Percentiles rank a stretch among this genome's conserved stretches.
Evolutionary conservation across 2,797 vertebrate species (phyloP).

Genomic region (Pelobates cultripes): DNA sequence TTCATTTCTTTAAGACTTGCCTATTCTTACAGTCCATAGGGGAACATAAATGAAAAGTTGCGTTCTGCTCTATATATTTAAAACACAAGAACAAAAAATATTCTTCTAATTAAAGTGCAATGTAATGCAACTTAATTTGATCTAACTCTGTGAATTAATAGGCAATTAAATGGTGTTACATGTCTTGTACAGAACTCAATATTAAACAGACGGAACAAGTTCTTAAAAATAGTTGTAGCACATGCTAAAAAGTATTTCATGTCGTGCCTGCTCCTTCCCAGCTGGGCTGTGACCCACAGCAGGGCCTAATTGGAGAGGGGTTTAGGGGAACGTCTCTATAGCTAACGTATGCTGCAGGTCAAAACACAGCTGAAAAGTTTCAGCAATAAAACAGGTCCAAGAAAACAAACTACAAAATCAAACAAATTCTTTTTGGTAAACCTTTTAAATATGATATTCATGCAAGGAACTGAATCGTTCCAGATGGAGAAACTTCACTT

Average conservation of each 20-base stretch:
- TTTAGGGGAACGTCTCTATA: constrained; percentile 41
- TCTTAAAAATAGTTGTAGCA: constrained; percentile 33
- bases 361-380: constrained; percentile 53
- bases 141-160: too few species aligned
- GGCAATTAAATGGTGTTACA: background rate
- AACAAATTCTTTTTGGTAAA: constrained; percentile 47
- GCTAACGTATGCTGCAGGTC: constrained; percentile 46
- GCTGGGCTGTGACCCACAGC: constrained; percentile 47
- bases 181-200: background rate
- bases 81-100: too few species aligned
- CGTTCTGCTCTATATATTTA: too few species aligned
- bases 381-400: constrained; percentile 49
- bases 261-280: constrained; percentile 34
- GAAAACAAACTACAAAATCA: constrained; percentile 49
- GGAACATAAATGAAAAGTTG: too few species aligned
- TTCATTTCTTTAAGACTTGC: too few species aligned
- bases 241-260: constrained; percentile 44
- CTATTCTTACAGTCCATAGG: too few species aligned
- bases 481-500: constrained; percentile 42
- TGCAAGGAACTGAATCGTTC: constrained; percentile 33
- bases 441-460: constrained; percentile 38
- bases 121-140: too few species aligned
- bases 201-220: constrained; percentile 6
- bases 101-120: too few species aligned
- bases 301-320: constrained; percentile 48